Evolutionary conservation across 2,797 vertebrate species (phyloP).

Genomic region (Buphagus erythrorhynchus): DNA sequence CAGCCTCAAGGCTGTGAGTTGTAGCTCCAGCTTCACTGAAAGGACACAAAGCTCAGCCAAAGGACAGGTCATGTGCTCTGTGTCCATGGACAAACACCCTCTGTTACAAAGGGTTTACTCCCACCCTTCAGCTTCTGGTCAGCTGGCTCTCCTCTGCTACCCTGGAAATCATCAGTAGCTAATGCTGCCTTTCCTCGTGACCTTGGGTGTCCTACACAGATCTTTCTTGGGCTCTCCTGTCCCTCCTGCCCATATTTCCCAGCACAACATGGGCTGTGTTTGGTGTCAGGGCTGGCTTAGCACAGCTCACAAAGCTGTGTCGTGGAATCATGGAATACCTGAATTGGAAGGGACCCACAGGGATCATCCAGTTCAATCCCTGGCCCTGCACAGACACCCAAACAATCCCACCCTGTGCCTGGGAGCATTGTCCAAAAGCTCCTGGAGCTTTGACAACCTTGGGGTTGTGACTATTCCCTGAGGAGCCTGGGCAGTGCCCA

Average conservation of each 20-base stretch:
- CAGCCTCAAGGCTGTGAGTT: background rate
- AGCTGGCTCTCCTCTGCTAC: background rate
- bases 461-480: accelerated
- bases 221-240: background rate
- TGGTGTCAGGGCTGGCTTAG: background rate
- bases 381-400: background rate
- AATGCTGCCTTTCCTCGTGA: background rate
- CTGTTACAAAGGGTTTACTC: background rate
- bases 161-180: background rate
- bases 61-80: background rate
- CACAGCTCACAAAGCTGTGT: background rate
- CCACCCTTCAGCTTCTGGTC: background rate
- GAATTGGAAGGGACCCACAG: background rate
- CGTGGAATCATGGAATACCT: background rate
- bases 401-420: background rate
- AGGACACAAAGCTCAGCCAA: background rate
- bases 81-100: accelerated
- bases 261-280: background rate
- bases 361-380: background rate
- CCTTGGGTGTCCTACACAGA: background rate
- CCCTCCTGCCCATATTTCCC: background rate
- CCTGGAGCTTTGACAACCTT: background rate
- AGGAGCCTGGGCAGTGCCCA: accelerated
- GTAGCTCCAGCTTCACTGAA: background rate
- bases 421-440: accelerated